Conservation (phyloP, 2,797 vertebrate species). For the Chanos chanos region DNA sequence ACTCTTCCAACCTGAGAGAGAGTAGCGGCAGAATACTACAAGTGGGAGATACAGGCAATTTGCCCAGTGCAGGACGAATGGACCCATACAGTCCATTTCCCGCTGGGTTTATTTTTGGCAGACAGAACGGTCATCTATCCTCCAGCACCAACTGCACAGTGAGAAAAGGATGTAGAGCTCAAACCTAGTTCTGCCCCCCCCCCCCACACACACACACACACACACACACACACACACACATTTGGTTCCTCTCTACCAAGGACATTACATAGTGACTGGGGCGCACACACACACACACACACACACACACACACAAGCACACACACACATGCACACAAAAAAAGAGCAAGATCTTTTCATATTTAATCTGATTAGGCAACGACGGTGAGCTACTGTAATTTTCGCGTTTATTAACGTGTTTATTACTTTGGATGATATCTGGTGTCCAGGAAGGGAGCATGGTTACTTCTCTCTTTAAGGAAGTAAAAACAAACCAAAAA, state of each 20-base stretch:
- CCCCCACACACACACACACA: not conserved
- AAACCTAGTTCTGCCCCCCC: constrained; percentile 5
- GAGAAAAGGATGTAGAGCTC: constrained; percentile 4
- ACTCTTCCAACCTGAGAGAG: constrained; percentile 1
- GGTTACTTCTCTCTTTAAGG: too few relatives aligned
- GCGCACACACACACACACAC: too few relatives aligned
- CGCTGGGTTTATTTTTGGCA: constrained; percentile 32
- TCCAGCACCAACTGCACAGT: constrained; percentile 7
- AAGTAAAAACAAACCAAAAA: too few relatives aligned
- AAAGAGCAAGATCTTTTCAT: too few relatives aligned
- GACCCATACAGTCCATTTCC: constrained; percentile 9
- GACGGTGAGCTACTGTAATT: too few relatives aligned
- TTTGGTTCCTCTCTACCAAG: not conserved
- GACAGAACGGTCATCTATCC: not conserved
- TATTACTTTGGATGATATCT: too few relatives aligned
- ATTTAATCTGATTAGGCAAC: too few relatives aligned
- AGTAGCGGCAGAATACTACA: constrained; percentile 13
- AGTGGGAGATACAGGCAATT: not conserved
- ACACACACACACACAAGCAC: too few relatives aligned
- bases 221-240: constrained; percentile 1
- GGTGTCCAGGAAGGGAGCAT: too few relatives aligned
- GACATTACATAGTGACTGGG: too few relatives aligned
- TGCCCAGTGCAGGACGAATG: constrained; percentile 20
- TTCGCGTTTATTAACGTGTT: too few relatives aligned
- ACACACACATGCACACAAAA: too few relatives aligned